Base-by-base conservation (phyloP, 37 sponge, comb jelly and placozoan species). In the Trichoplax adhaerens region DNA sequence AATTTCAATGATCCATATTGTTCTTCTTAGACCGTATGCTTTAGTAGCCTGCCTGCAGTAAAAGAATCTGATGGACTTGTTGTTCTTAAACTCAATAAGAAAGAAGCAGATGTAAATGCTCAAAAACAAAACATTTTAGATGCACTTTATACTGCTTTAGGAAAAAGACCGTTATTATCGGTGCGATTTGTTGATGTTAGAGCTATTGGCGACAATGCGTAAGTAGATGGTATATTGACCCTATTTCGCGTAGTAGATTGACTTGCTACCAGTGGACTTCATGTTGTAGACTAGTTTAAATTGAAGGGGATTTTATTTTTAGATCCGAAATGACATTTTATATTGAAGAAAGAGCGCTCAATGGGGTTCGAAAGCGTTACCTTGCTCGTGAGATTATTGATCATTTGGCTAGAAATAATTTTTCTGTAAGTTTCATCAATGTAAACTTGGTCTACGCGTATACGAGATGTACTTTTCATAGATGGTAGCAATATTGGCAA, bases 1-100 rank as follows among this genome's bases (percentile, higher is more conserved):
- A 70, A 5, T 47, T 56, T 46, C 69, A 50, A 12, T 3, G 4
- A 54, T 46, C 12, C 12, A n/a, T 74, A 5, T 67, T 74, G 59
- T 60, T 12, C 52, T 10, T 3, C 48, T 4, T 62, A 89, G 90
- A 78, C 82, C 4, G 65, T 91, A 10, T 76, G 82, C 51, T 94
- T 89, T 54, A 83, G 77, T 65, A 77, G 83, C 3, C 75, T 94
- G 46, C 91, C 91, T 0, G 73, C 74, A 12, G 54, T 62, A 49
- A 76, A 72, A 53, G 88, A 94, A 79, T 84, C 86, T 55, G 91
- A 94, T 71, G 95, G 95, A 1, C 65, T 94, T 48, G 85, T 94
- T 51, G 82, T 75, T 6, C 75, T 94, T 5, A 74, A 79, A 57
- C 72, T 94, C 58, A 81, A 76, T 50, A 89, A 81, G 71, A 49